A percentile compares a stretch with the other conserved stretches of the same genome.
phyloP scores from a whole-genome alignment of 92 coral and sea anemone species.

The Porites lobata region DNA sequence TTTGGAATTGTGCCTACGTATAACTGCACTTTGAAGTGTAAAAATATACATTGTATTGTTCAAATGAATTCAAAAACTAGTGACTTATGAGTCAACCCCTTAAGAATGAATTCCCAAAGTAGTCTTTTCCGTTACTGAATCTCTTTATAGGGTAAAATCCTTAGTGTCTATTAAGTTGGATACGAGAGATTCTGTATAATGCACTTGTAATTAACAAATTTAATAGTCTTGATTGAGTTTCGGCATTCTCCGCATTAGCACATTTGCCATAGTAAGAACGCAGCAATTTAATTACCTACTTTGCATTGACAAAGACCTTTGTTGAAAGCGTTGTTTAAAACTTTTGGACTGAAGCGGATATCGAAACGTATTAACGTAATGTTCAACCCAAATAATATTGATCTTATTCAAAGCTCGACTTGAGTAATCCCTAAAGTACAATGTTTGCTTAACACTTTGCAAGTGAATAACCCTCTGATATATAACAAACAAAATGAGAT shows the following conservation, averaged over 20 bases:
- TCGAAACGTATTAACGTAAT: background rate
- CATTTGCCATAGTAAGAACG: too few relatives aligned
- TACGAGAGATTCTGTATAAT: background rate
- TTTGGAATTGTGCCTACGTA: background rate
- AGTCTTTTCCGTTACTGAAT: background rate
- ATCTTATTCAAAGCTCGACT: background rate
- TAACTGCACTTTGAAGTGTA: background rate
- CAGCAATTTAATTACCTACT: background rate
- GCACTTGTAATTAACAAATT: background rate
- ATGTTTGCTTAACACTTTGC: constrained; percentile 16
- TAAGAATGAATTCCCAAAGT: background rate
- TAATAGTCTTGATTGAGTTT: constrained; percentile 28
- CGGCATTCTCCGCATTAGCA: background rate
- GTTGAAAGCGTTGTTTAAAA: constrained; percentile 4
- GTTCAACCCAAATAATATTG: background rate
- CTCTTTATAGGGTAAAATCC: background rate
- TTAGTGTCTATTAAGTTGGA: too few relatives aligned
- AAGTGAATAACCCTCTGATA: background rate
- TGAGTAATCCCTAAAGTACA: background rate
- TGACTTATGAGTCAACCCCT: constrained; percentile 9
- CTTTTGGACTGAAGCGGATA: constrained; percentile 17
- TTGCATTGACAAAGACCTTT: constrained; percentile 31
- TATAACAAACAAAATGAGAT: background rate
- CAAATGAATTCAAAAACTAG: constrained; percentile 5
- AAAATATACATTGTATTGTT: background rate